Evolutionary conservation across 2,888 invertebrate species (phyloP), one percentile per base, ranked within the genome.

Genomic region (Branchellion lobata): DNA sequence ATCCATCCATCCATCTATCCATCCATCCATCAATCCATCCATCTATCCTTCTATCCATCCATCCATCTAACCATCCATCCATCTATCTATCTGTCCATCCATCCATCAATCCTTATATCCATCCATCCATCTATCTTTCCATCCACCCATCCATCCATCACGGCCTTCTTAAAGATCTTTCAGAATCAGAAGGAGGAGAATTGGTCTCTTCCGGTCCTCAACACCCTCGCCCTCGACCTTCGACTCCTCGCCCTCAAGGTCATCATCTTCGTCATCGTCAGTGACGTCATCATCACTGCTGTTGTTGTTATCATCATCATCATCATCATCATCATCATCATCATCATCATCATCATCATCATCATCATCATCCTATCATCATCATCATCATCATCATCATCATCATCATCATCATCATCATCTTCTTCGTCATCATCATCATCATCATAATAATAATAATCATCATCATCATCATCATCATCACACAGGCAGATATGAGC

Each of bases 161-260:
- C 84, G 84, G 90, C 91, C 0, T 91, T 95, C 71, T 92, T 92
- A 0, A 93, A 93, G 86, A 90, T 95, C 78, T 89, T 98, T 73
- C 94, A 95, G 87, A 89, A 91, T 51, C 92, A 94, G 84, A 95
- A 94, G 84, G 97, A 97, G 84, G 95, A 95, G 85, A 98, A 98
- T 87, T 99, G 98, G 98, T 92, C 93, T 83, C 88, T 99, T n/a
- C 94, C 95, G 0, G 91, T 98, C 11, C 93, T 98, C 93, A 94
- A 94, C 85, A 91, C 92, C 0, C 91, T 94, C 21, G 95, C 95
- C 84, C 90, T 95, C 24, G 98, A 99, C 88, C 89, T 99, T 61
- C 89, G 98, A 79, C 90, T 93, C n/a, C 90, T 90, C 83, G 90
- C 90, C 24, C 86, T 86, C 79, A 86, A 86, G 84, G 90, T 89